A percentile compares a stretch with the other conserved stretches of the same genome.
Conservation (phyloP, 2,888 invertebrate species). For the Lathronympha strigana region DNA sequence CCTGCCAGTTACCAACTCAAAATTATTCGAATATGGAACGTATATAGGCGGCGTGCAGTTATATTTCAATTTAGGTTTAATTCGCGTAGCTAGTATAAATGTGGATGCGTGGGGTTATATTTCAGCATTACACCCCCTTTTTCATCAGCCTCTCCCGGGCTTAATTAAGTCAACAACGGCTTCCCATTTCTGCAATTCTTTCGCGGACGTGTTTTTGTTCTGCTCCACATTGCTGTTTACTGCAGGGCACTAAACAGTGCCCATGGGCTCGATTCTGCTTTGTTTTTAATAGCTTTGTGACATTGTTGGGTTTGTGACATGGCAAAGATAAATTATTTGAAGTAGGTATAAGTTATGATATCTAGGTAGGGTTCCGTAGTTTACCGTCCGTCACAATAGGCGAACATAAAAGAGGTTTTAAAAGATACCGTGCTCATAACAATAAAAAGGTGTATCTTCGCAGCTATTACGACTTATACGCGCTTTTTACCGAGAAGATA, state of each 20-base stretch:
- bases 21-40: slow-evolving; percentile 11
- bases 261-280: not conserved
- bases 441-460: too few species aligned
- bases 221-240: slow-evolving; percentile 37
- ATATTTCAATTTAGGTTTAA: slow-evolving; percentile 53
- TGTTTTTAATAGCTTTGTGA: slow-evolving; percentile 4
- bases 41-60: slow-evolving; percentile 11
- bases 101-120: slow-evolving; percentile 48
- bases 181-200: slow-evolving; percentile 51
- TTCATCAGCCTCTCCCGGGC: slow-evolving; percentile 54
- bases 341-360: too few species aligned
- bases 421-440: too few species aligned
- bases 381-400: too few species aligned
- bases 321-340: too few species aligned
- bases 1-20: too few species aligned
- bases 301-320: not conserved
- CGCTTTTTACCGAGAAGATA: too few species aligned
- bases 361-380: too few species aligned
- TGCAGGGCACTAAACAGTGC: slow-evolving; percentile 10
- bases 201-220: slow-evolving; percentile 44
- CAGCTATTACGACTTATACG: too few species aligned
- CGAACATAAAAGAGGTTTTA: too few species aligned
- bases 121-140: slow-evolving; percentile 55
- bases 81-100: slow-evolving; percentile 51
- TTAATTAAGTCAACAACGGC: slow-evolving; percentile 62